Conservation (phyloP, 2,888 invertebrate species). For the Sphaeridia pumilis region DNA sequence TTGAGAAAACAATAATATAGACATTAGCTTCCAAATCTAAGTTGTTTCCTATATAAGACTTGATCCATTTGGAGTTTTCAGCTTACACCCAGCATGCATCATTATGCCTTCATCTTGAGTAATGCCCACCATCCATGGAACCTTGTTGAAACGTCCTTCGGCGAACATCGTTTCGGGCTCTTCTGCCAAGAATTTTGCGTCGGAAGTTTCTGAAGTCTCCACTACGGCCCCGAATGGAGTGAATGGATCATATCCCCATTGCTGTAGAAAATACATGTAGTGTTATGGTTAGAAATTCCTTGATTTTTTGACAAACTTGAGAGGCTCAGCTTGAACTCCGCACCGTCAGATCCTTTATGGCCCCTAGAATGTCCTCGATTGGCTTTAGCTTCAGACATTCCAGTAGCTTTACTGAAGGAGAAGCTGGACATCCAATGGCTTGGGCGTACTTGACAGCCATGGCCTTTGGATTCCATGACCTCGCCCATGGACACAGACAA, state of each 20-base stretch:
- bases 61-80: too few species aligned
- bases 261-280: background rate
- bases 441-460: background rate
- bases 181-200: conserved; percentile 40
- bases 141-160: conserved; percentile 40
- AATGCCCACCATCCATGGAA: conserved; percentile 45
- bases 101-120: conserved; percentile 43
- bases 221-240: conserved; percentile 3
- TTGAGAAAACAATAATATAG: too few species aligned
- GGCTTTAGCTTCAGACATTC: background rate
- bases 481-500: background rate
- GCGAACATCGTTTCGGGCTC: conserved; percentile 41
- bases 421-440: background rate
- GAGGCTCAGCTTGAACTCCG: background rate
- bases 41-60: too few species aligned
- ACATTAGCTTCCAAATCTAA: too few species aligned
- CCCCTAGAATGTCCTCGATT: background rate
- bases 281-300: background rate
- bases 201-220: background rate
- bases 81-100: conserved; percentile 11
- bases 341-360: background rate
- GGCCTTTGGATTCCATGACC: background rate
- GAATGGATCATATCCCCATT: conserved; percentile 12
- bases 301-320: background rate
- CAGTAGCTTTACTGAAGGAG: background rate